These are phyloP conservation scores for Rhea americana DNA, from an alignment of 2,113 vertebrate genomes.

Conservation along the genomic window DNA sequence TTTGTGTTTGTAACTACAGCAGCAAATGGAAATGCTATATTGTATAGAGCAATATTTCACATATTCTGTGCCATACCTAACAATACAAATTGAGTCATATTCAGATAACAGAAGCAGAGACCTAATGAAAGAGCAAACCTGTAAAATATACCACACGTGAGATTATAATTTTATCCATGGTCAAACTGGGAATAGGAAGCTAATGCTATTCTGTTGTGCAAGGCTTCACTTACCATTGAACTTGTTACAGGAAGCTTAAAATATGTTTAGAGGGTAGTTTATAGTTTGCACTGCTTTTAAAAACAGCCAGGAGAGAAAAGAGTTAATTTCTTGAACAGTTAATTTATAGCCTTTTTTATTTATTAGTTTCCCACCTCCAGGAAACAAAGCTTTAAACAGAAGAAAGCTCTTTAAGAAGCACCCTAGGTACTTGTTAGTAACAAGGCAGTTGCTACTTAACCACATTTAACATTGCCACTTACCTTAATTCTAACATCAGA, in stretches of 20 bases:
- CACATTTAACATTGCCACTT: neutral
- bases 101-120: neutral
- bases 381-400: constrained; percentile 33
- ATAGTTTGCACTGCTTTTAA: constrained; percentile 33
- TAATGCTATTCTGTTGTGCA: neutral
- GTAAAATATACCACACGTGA: neutral
- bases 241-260: constrained; percentile 11
- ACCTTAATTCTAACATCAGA: neutral
- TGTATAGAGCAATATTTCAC: neutral
- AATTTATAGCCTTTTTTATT: constrained; percentile 25
- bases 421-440: neutral
- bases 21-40: neutral
- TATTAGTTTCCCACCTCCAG: constrained; percentile 12
- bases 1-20: neutral
- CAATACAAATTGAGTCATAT: neutral
- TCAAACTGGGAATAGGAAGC: neutral
- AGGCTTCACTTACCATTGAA: neutral
- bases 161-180: neutral
- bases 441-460: neutral
- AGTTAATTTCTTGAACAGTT: constrained; percentile 43
- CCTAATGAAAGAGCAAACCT: neutral
- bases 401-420: neutral
- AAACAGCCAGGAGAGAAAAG: constrained; percentile 33
- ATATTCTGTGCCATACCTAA: neutral
- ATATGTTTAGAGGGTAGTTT: constrained; percentile 6